Base-by-base conservation (phyloP, 2,888 invertebrate species). In the Pyrocoelia pectoralis region DNA sequence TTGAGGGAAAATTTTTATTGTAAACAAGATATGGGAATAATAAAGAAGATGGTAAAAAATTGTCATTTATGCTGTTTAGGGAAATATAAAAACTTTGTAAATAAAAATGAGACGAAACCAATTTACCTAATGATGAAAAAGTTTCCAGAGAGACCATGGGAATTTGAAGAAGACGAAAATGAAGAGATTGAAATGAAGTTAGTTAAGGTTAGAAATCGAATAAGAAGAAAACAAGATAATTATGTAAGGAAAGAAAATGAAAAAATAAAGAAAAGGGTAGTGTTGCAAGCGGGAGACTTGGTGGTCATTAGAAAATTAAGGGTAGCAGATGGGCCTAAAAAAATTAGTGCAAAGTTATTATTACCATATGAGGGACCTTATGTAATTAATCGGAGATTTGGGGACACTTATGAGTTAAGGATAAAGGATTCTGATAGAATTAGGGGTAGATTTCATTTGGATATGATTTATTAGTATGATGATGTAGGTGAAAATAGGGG, bases 61-160 rank as follows among this genome's bases (percentile, higher is more conserved):
- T 17, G 48, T 48, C 18, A 48, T 15, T n/a, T 17, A 12, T 17
- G 19, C 17, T 19, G 17, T 19, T 17, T 18, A 1, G 19, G 14
- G 5, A 48, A 48, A 28, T 50, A 50, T 12, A 50, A 50, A 13
- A 50, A 50, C 12, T 18, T 18, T 50, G 18, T 13, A 18, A 50
- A 50, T 50, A 1, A 12, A 13, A 28, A 24, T 50, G 14, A n/a
- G 19, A 28, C 12, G 13, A 13, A 9, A 13, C 49, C 49, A 4
- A 3, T 12, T 1, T 28, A 24, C 1, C 1, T 46, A 18, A 50
- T 24, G 24, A 28, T 18, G 6, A 2, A n/a, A 12, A 5, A 6
- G 17, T n/a, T 17, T 12, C 49, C 49, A 28, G 49, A 50, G 1
- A 19, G 49, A 13, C 49, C 18, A 3, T 50, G 49, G 49, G 12